A percentile compares a stretch with the other conserved stretches of the same genome.
Conservation (phyloP, 2,797 vertebrate genomes). For the Brachyrhaphis roseni region DNA sequence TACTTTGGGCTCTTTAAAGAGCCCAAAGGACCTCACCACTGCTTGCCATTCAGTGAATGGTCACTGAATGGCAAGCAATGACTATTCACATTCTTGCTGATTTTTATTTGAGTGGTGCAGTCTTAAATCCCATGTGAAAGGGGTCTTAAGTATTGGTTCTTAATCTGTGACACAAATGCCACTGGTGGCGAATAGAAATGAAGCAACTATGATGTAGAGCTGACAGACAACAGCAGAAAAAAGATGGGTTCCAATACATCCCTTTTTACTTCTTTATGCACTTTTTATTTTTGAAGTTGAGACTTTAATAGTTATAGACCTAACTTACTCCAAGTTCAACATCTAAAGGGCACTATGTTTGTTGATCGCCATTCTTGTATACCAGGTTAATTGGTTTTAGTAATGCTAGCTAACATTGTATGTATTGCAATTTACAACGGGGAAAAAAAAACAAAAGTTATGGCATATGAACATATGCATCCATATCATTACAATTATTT, state of each 20-base stretch:
- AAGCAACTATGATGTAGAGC: not conserved
- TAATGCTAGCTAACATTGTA: not conserved
- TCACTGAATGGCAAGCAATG: no score
- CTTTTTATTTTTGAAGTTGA: not conserved
- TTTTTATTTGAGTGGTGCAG: not conserved
- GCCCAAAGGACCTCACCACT: not conserved
- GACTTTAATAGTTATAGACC: not conserved
- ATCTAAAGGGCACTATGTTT: not conserved
- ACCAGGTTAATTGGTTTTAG: not conserved
- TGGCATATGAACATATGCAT: not conserved
- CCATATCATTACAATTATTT: not conserved
- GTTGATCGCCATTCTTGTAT: not conserved
- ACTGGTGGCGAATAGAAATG: not conserved
- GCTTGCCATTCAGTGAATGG: no score
- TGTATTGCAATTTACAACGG: not conserved
- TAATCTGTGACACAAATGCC: not conserved
- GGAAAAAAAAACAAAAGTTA: not conserved
- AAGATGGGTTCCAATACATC: not conserved
- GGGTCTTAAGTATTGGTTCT: not conserved
- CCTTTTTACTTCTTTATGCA: not conserved
- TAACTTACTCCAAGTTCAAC: not conserved
- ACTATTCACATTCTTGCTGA: not conserved
- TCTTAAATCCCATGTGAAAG: not conserved
- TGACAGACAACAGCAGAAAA: not conserved
- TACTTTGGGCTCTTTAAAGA: not conserved